Base-by-base conservation (phyloP, 2,797 vertebrate species). In the Parambassis ranga region DNA sequence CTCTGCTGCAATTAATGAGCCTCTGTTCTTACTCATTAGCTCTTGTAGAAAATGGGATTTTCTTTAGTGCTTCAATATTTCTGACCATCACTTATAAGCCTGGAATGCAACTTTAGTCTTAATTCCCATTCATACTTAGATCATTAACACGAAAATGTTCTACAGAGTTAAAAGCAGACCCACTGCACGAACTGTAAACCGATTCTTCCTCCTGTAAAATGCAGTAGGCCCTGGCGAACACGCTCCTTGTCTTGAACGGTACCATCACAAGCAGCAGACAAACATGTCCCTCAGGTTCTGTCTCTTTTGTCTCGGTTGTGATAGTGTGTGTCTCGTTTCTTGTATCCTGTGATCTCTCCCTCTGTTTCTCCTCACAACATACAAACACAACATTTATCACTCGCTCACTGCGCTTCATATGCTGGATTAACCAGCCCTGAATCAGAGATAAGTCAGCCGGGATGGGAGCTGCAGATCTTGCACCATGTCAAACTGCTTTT, bases 291-390 rank as follows among this genome's bases (percentile, higher is more conserved):
- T 70, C 61, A 87, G 81, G 81, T 82, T 82, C 65, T 62, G 65
- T 70, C 65, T 84, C 71, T 64, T 77, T 78, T 81, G 86, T 87
- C 70, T 77, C 14, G 10, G 23, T 60, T 76, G 55, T 70, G 75
- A 80, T 77, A 51, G 50, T n/a, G 46, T n/a, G 46, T 11, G 74
- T 68, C 76, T 81, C 64, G 76, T 84, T 79, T 63, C 68, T 82
- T 65, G 65, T 81, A 85, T 84, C 77, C 74, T 85, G 65, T 84
- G 83, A 89, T 89, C 78, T 85, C 57, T 67, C 66, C 59, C 55
- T 77, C 50, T 71, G 63, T 85, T 69, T 67, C 66, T 64, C 50
- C 55, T 77, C 50, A 26, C 74, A 66, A 64, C 62, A 42, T 20
- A 78, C 75, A 76, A 72, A 81, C 73, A 72, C 66, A 56, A 65